Percentiles rank a stretch among this genome's conserved stretches.
Evolutionary conservation across 2,888 invertebrate species (phyloP).

Genomic region (Eupithecia centaureata): DNA sequence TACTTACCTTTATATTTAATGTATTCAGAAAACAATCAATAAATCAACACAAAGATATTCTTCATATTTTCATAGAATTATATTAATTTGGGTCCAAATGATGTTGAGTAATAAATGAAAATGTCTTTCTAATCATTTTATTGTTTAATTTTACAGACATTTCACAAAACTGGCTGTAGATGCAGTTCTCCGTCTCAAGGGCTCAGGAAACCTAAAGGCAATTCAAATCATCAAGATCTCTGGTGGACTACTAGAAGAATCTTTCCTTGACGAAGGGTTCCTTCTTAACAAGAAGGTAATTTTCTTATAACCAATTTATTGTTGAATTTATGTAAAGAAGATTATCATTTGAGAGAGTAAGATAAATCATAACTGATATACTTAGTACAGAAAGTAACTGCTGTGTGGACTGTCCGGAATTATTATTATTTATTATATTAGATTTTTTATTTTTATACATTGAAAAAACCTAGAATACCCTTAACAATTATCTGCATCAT

Average conservation of each 20-base stretch:
- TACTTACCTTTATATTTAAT: no score
- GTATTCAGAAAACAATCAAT: no score
- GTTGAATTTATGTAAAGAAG: background rate
- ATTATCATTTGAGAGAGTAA: background rate
- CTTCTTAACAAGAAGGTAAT: constrained; percentile 95
- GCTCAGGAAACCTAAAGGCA: constrained; percentile 96
- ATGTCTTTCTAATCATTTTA: background rate
- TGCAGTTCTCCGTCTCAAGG: constrained; percentile 96
- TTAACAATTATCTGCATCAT: no score
- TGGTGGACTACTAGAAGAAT: constrained; percentile 96
- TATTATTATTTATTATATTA: no score
- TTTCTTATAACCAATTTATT: background rate
- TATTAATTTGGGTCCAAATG: background rate
- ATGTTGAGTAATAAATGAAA: background rate
- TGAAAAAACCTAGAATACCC: no score
- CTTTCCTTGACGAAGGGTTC: constrained; percentile 98
- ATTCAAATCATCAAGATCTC: constrained; percentile 99
- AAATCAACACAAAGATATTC: no score
- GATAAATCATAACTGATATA: no score
- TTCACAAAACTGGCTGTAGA: constrained; percentile 98
- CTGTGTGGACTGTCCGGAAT: no score
- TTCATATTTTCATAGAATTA: no score
- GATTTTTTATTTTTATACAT: no score
- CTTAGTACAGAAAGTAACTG: no score
- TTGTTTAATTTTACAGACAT: constrained; percentile 76